Percentiles rank a stretch among this genome's conserved stretches.
Evolutionary conservation across 2,797 vertebrate species (phyloP).

Genomic region (Tokudaia muenninki): DNA sequence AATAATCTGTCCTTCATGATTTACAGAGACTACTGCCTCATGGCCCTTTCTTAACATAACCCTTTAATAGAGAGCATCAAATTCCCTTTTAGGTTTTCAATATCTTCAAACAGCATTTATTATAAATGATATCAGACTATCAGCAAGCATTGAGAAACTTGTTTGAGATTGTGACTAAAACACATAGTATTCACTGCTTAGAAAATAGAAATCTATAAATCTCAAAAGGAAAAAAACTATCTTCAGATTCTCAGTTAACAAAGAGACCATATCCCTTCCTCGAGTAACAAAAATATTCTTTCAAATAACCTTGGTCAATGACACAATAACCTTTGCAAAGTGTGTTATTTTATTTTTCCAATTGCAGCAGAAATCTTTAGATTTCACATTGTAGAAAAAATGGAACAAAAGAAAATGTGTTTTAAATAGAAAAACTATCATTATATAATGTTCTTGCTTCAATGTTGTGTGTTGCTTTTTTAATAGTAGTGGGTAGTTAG

Average conservation of each 20-base stretch:
- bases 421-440: neutral
- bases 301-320: neutral
- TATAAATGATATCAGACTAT: neutral
- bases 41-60: neutral
- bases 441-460: neutral
- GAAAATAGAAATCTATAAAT: neutral
- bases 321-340: neutral
- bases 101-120: neutral
- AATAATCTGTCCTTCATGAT: neutral
- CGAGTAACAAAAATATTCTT: neutral
- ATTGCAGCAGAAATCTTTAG: neutral
- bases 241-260: neutral
- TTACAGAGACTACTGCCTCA: neutral
- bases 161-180: neutral
- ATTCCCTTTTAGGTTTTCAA: neutral
- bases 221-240: neutral
- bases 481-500: neutral
- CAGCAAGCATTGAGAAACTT: neutral
- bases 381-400: constrained; percentile 3
- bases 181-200: neutral
- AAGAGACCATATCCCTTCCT: neutral
- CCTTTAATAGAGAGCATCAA: neutral
- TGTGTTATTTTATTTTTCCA: neutral
- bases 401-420: neutral
- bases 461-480: neutral